Conservation (phyloP, 2,113 vertebrate species). For the Egretta garzetta region DNA sequence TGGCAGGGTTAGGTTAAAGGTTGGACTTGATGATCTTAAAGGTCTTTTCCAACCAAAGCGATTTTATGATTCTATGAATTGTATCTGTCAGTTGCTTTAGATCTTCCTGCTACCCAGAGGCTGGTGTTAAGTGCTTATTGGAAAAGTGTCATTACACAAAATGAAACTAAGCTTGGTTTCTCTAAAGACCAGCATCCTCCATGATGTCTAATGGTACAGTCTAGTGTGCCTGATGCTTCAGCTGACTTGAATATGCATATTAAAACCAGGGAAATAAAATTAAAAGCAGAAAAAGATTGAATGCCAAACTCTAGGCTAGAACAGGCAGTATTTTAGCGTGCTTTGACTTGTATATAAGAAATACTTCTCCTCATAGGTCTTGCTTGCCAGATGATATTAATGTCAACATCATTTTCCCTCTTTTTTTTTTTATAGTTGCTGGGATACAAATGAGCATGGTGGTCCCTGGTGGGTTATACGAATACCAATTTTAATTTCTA, state of each 20-base stretch:
- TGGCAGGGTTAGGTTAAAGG: no score
- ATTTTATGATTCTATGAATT: neutral
- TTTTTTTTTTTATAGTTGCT: conserved; percentile 72
- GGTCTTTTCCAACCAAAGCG: no score
- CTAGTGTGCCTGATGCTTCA: neutral
- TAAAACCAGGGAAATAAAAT: neutral
- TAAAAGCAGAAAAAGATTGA: neutral
- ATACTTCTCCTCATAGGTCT: neutral
- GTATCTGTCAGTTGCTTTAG: neutral
- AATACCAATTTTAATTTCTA: conserved; percentile 80
- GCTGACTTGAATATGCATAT: neutral
- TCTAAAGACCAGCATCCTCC: fast-evolving
- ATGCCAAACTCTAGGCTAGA: neutral
- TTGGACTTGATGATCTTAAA: no score
- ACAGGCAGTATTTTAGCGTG: neutral
- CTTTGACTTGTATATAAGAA: neutral
- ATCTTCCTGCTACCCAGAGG: neutral
- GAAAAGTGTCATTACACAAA: neutral
- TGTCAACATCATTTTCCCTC: neutral
- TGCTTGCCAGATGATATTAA: neutral
- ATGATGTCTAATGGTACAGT: neutral
- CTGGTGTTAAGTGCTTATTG: neutral
- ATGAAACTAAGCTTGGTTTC: neutral
- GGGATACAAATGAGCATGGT: conserved; percentile 80
- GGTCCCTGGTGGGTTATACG: conserved; percentile 82